Evolutionary conservation across 2,113 vertebrate species (phyloP).

Genomic region (Poecilia latipinna): DNA sequence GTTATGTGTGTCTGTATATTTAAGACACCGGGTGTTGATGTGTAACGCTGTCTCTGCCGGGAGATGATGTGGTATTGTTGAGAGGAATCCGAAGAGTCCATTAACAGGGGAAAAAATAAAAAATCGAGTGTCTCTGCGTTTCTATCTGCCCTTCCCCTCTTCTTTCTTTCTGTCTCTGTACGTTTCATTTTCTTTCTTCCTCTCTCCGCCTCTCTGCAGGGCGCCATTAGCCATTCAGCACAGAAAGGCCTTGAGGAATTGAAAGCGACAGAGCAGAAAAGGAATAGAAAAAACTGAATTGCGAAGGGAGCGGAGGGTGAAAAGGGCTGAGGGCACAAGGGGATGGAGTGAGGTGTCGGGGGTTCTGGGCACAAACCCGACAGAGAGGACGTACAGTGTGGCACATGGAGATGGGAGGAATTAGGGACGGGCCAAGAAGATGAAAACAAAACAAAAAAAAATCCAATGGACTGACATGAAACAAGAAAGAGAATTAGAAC

Average conservation of each 20-base stretch:
- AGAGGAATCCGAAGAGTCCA: slow-evolving; percentile 62
- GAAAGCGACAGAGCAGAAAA: slow-evolving; percentile 81
- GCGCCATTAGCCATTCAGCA: slow-evolving; percentile 80
- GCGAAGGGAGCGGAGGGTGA: slow-evolving; percentile 40
- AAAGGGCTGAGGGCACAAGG: slow-evolving; percentile 1
- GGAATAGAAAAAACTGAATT: slow-evolving; percentile 63
- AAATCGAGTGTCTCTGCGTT: slow-evolving; percentile 59
- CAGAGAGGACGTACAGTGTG: slow-evolving; percentile 40
- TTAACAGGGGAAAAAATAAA: slow-evolving; percentile 53
- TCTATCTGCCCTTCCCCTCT: slow-evolving; percentile 21
- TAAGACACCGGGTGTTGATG: slow-evolving; percentile 38
- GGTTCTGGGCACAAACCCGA: slow-evolving; percentile 32
- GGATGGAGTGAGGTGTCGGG: slow-evolving; percentile 51
- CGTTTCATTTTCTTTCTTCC: slow-evolving; percentile 67
- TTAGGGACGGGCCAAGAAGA: slow-evolving; percentile 73
- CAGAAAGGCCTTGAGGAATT: slow-evolving; percentile 78
- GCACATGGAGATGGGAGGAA: slow-evolving; percentile 59
- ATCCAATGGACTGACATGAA: slow-evolving; percentile 50
- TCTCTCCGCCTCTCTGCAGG: slow-evolving; percentile 68
- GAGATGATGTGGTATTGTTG: slow-evolving; percentile 22
- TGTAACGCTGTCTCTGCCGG: slow-evolving; percentile 37
- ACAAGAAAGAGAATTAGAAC: slow-evolving; percentile 35
- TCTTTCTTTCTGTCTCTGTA: slow-evolving; percentile 45
- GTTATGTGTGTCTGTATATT: slow-evolving; percentile 46
- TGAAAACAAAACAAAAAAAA: slow-evolving; percentile 28